Evolutionary conservation across 2,888 invertebrate genomes (phyloP).

Genomic region (Meteorus cinctellus): DNA sequence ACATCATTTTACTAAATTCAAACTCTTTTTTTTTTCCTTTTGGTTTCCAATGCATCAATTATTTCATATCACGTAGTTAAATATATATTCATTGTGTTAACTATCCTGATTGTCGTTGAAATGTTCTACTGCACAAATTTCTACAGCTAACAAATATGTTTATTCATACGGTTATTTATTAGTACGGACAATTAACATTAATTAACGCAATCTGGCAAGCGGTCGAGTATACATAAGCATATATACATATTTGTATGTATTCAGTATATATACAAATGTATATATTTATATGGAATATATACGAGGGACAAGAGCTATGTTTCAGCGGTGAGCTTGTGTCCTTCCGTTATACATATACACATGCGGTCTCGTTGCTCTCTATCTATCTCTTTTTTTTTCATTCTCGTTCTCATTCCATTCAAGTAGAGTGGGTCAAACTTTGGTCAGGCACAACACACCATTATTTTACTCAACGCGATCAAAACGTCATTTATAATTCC

Average conservation of each 20-base stretch:
- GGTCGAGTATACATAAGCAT: slow-evolving; percentile 41
- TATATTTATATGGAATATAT: slow-evolving; percentile 15
- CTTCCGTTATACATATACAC: slow-evolving; percentile 15
- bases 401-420: not conserved
- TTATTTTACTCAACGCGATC: slow-evolving; percentile 9
- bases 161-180: slow-evolving; percentile 70
- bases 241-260: not conserved
- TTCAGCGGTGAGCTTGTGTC: slow-evolving; percentile 36
- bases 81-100: not conserved
- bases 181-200: slow-evolving; percentile 70
- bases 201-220: slow-evolving; percentile 68
- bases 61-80: not conserved
- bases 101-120: slow-evolving; percentile 31
- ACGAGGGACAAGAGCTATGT: slow-evolving; percentile 14
- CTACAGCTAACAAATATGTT: slow-evolving; percentile 61
- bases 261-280: slow-evolving; percentile 15
- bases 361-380: not conserved
- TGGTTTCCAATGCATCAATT: no score
- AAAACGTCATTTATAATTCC: not conserved
- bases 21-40: no score
- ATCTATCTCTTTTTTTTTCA: not conserved
- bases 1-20: not conserved
- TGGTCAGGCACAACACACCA: slow-evolving; percentile 27
- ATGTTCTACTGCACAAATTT: slow-evolving; percentile 38
- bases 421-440: slow-evolving; percentile 23